These are phyloP conservation scores for Mus spretus DNA, from an alignment of 2,797 vertebrate species.

Conservation along the genomic window DNA sequence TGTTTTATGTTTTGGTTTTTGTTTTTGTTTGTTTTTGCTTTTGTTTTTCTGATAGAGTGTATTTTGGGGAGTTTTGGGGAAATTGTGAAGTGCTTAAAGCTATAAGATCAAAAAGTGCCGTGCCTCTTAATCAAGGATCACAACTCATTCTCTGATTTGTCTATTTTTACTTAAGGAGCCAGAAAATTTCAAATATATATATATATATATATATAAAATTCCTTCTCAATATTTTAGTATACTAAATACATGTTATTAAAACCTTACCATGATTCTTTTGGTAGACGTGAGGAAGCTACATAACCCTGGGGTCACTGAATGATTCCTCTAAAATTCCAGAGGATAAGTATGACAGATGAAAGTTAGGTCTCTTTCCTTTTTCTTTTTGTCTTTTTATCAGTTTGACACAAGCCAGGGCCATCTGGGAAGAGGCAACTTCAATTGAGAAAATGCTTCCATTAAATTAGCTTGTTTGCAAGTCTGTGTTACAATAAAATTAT, in stretches of 20 bases:
- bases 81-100: background rate
- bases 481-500: background rate
- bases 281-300: background rate
- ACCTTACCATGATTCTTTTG: background rate
- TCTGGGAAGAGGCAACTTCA: background rate
- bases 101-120: background rate
- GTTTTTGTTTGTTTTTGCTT: background rate
- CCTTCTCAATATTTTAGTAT: background rate
- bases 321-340: background rate
- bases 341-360: background rate
- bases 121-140: background rate
- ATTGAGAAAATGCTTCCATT: background rate
- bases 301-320: background rate
- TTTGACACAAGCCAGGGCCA: background rate
- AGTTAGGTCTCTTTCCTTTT: background rate
- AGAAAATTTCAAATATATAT: background rate
- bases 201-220: background rate
- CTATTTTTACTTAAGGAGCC: constrained; percentile 3
- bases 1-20: background rate
- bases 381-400: background rate
- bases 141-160: background rate
- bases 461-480: background rate
- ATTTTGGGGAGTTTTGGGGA: background rate
- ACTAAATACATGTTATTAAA: background rate
- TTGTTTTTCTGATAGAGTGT: background rate